A percentile compares a stretch with the other conserved stretches of the same genome.
Conservation (phyloP, 2,113 vertebrate species). For the Seriola rivoliana region DNA sequence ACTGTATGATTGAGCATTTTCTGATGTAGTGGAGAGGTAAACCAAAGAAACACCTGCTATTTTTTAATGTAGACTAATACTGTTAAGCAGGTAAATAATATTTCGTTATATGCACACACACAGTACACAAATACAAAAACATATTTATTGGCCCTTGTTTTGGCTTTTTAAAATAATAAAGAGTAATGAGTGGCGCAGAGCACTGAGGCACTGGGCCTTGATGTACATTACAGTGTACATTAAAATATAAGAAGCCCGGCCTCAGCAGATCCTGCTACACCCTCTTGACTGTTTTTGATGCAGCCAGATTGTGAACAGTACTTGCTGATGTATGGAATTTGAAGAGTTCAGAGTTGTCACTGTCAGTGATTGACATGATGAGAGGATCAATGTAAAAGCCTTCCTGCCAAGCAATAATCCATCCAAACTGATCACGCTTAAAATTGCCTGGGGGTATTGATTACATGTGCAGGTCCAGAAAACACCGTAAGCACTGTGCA, state of each 20-base stretch:
- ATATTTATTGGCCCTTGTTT: background rate
- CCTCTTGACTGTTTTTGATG: conserved; percentile 57
- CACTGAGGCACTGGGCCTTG: conserved; percentile 7
- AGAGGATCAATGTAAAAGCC: conserved; percentile 80
- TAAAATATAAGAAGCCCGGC: conserved; percentile 38
- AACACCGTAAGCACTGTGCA: conserved; percentile 74
- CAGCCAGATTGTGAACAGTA: conserved; percentile 37
- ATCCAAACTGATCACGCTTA: conserved; percentile 83
- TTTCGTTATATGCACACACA: background rate
- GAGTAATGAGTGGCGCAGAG: conserved; percentile 14
- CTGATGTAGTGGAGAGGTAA: background rate
- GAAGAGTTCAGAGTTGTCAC: conserved; percentile 76
- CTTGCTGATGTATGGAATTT: conserved; percentile 78
- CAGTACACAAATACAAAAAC: too few relatives aligned
- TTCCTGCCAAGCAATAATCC: conserved; percentile 82
- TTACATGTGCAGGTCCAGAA: conserved; percentile 75
- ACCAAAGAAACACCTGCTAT: background rate
- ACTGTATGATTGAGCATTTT: background rate
- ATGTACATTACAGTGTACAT: conserved; percentile 34
- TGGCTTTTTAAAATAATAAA: background rate
- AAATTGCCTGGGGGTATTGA: conserved; percentile 82
- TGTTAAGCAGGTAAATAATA: background rate
- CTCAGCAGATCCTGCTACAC: conserved; percentile 57
- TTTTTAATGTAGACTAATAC: background rate
- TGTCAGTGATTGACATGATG: conserved; percentile 83